Base-by-base conservation (phyloP, 2,888 invertebrate genomes). In the Incurvaria masculella region DNA sequence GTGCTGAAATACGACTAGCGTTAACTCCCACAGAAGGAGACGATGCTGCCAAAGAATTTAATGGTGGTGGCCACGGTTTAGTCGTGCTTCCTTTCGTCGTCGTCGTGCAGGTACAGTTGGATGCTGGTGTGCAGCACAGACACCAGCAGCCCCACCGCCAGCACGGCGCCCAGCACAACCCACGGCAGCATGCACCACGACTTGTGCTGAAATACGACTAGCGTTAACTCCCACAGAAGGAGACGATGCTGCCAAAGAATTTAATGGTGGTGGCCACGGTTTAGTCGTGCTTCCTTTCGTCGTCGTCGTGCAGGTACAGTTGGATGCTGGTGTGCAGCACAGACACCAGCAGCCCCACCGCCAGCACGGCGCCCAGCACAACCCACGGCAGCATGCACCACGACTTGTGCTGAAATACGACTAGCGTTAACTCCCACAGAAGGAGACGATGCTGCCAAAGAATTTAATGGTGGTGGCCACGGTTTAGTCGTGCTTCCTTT, bases 361-460 rank as follows among this genome's bases (percentile, higher is more conserved):
- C 8, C 11, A 33, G 33, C 33, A 33, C 33, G 8, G 86, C 80
- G 11, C 85, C 86, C 46, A 87, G 68, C 20, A 85, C 75, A n/a
- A 88, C 84, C 86, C 90, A 92, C 5, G 91, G 91, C 47, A 91
- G 79, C 90, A 92, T 91, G 60, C 90, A 67, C 72, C 86, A 88
- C 59, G 89, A 87, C 60, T 90, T 88, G 60, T 87, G 82, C 91
- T 91, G 71, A n/a, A 79, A 68, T n/a, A n/a, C n/a, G n/a, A n/a
- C 87, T 83, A 17, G 89, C 91, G 64, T 89, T 91, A 48, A 92
- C 81, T 33, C 73, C 69, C 61, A 76, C 78, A 65, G 51, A 76
- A 64, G 61, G 76, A 76, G 20, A 78, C 57, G 10, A 78, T 61
- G 50, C 78, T 76, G n/a, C 71, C 69, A 21, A 78, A 58, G 6